A percentile compares a stretch with the other conserved stretches of the same genome.
Conservation (phyloP, 2,797 vertebrate genomes). For the Tenualosa ilisha region DNA sequence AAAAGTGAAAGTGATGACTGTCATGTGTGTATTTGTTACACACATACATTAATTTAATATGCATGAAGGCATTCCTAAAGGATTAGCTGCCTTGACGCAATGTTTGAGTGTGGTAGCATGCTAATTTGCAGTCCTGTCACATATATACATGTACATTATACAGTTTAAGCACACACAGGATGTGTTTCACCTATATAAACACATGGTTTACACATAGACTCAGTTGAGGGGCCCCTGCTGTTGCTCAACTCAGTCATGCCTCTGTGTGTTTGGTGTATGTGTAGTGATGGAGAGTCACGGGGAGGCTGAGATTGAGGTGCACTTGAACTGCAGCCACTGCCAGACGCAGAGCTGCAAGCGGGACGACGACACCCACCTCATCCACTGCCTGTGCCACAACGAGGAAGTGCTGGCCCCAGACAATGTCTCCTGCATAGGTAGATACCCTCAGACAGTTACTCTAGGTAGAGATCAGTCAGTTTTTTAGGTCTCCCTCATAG, state of each 20-base stretch:
- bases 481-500: neutral
- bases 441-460: slow-evolving; percentile 42
- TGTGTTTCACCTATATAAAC: too few species aligned
- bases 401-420: slow-evolving; percentile 80
- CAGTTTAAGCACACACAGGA: too few species aligned
- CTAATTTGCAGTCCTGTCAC: neutral
- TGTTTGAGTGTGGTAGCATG: neutral
- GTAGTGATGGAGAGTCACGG: slow-evolving; percentile 87
- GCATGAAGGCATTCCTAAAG: neutral
- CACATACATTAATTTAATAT: neutral
- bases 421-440: slow-evolving; percentile 82
- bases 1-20: neutral
- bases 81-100: neutral
- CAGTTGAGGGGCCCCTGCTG: neutral
- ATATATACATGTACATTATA: too few species aligned
- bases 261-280: slow-evolving; percentile 7
- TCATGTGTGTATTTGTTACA: neutral
- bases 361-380: slow-evolving; percentile 72
- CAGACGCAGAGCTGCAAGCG: slow-evolving; percentile 83
- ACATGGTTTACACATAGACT: too few species aligned
- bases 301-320: slow-evolving; percentile 85
- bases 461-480: neutral
- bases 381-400: slow-evolving; percentile 82
- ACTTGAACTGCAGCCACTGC: slow-evolving; percentile 89
- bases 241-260: neutral